Base-by-base conservation (phyloP, 1,140 invertebrate genomes). In the Carposina sasakii region DNA sequence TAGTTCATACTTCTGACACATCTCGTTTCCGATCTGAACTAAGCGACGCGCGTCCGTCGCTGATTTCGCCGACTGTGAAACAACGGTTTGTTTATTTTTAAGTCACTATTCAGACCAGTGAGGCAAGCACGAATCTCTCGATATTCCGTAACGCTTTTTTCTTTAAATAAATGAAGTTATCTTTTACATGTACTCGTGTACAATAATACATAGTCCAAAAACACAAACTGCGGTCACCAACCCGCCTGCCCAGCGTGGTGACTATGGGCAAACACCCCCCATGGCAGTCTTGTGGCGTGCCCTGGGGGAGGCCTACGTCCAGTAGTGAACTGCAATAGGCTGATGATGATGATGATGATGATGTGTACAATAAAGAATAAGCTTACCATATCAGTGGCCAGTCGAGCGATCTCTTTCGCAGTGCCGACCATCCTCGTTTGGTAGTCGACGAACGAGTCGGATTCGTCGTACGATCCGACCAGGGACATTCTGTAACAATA, bases 351-450 rank as follows among this genome's bases (percentile, higher is more conserved):
- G 12, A 33, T 33, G 5, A 6, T 31, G 2, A n/a, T 30, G 19
- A 26, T 23, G 13, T 13, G 19, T 3, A 34, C 15, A 4, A 41
- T 24, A 16, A 3, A 10, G 6, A 4, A 33, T 26, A 30, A 40
- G 66, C 82, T 87, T 69, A 94, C 94, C 91, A 99, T 98, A 76
- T 99, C 97, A 52, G 97, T 96, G 15, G 96, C 92, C 39, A 97
- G 88, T 43, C 93, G 87, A 0, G 96, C 95, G 52, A 99, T 98
- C 74, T 99, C 96, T 83, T 99, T 98, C 1, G 95, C 92, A 28
- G 91, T 89, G 52, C 91, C 91, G 2, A 99, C 96, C 97, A 99
- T 99, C 47, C 96, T 88, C 0, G 97, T 98, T 77, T 99, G 98
- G 79, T 97, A 98, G 79, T 99, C 96, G 2, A 98, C 97, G 73